Percentiles rank a stretch among this genome's conserved stretches.
phyloP scores from a whole-genome alignment of 1,140 invertebrate species.

The Oncopeltus fasciatus region DNA sequence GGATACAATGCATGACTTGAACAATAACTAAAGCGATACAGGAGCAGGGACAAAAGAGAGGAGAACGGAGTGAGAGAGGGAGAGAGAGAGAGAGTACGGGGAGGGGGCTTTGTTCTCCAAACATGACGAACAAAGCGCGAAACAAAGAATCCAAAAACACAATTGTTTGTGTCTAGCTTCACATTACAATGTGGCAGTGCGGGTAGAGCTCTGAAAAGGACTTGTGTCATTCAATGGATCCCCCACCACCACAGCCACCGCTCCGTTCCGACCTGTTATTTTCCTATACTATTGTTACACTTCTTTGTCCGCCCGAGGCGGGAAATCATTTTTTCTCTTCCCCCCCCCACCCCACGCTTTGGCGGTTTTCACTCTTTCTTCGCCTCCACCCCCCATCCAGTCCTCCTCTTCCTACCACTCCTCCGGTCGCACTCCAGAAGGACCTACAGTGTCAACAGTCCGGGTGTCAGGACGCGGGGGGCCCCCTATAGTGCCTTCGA shows the following conservation, averaged over 20 bases:
- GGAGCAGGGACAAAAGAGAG: conserved; percentile 15
- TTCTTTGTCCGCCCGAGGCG: background rate
- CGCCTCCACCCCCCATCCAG: background rate
- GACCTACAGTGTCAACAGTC: too few species aligned
- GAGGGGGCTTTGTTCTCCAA: conserved; percentile 22
- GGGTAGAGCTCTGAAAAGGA: conserved; percentile 18
- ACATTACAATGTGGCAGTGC: conserved; percentile 24
- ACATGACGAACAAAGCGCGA: conserved; percentile 25
- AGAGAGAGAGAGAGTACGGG: conserved; percentile 6
- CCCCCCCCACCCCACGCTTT: too few species aligned
- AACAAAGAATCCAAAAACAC: conserved; percentile 26
- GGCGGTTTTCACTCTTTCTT: conserved; percentile 1
- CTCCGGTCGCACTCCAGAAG: too few species aligned
- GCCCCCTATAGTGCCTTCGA: too few species aligned
- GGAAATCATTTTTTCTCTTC: background rate
- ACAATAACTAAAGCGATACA: conserved; percentile 25
- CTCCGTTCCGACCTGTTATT: conserved; percentile 17
- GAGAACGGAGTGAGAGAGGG: conserved; percentile 10
- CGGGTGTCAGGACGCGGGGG: too few species aligned
- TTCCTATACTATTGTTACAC: conserved; percentile 14
- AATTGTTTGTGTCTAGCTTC: conserved; percentile 25
- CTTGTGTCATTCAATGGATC: conserved; percentile 22
- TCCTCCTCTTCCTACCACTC: background rate
- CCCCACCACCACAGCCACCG: background rate
- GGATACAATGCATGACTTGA: conserved; percentile 24